Evolutionary conservation across 53 echinoderm and acorn worm species (phyloP).

Genomic region (Henricia sp.): DNA sequence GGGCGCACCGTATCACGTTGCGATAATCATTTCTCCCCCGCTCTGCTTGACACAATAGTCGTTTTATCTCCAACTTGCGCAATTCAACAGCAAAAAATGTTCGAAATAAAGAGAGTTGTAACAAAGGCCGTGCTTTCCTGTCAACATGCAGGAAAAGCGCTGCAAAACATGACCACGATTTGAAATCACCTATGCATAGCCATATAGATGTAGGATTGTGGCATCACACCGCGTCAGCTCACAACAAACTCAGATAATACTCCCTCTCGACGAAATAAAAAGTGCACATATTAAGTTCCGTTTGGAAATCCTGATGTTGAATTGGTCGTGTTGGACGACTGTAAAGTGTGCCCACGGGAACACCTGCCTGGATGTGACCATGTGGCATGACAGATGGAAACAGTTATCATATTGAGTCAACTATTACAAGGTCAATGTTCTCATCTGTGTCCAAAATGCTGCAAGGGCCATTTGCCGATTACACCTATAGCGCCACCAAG

Average conservation of each 20-base stretch:
- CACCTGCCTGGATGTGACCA: constrained; percentile 8
- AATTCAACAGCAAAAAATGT: neutral
- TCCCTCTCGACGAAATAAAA: too few species aligned
- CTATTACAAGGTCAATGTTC: neutral
- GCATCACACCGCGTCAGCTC: too few species aligned
- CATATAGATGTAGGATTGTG: too few species aligned
- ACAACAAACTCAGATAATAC: too few species aligned
- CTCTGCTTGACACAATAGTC: neutral
- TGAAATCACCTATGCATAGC: too few species aligned
- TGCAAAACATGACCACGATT: too few species aligned
- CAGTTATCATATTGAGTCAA: neutral
- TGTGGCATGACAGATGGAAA: neutral
- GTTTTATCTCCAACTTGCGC: neutral
- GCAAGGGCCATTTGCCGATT: too few species aligned
- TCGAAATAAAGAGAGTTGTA: neutral
- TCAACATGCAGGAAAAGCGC: neutral
- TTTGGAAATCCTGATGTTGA: too few species aligned
- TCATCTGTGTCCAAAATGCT: neutral
- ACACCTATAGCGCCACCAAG: constrained; percentile 13
- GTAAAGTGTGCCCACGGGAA: neutral
- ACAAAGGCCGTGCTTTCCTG: neutral
- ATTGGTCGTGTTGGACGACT: too few species aligned
- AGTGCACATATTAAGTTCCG: too few species aligned
- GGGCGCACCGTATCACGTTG: neutral
- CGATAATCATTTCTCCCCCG: neutral